These are phyloP conservation scores for Leptinotarsa undecemlineata DNA, from an alignment of 1,140 invertebrate species.

Conservation along the genomic window DNA sequence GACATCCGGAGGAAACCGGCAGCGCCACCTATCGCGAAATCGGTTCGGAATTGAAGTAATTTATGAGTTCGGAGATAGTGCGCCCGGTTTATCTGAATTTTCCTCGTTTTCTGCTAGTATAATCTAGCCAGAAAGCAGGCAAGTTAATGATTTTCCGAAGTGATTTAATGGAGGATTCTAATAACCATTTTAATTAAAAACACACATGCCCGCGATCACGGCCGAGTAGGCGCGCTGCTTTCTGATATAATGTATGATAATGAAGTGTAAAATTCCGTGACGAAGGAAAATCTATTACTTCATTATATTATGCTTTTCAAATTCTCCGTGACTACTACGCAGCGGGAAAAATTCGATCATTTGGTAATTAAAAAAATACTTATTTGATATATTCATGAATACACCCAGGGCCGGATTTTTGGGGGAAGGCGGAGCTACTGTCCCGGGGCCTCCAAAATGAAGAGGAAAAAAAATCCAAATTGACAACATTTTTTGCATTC, in stretches of 20 bases:
- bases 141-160: slow-evolving; percentile 6
- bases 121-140: neutral
- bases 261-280: neutral
- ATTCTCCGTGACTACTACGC: too few species aligned
- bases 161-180: neutral
- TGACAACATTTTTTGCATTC: too few species aligned
- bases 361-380: too few species aligned
- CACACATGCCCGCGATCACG: neutral
- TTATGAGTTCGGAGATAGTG: slow-evolving; percentile 21
- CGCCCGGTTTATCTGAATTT: slow-evolving; percentile 8
- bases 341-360: too few species aligned
- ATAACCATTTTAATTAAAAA: slow-evolving; percentile 9
- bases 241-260: neutral
- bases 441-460: too few species aligned
- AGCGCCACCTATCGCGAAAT: slow-evolving; percentile 33
- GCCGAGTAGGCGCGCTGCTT: neutral
- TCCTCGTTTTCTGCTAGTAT: slow-evolving; percentile 6
- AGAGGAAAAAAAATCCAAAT: too few species aligned
- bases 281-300: neutral
- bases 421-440: too few species aligned
- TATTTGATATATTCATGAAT: too few species aligned
- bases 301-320: too few species aligned
- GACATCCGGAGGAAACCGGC: slow-evolving; percentile 33
- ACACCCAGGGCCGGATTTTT: too few species aligned
- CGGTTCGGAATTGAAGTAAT: slow-evolving; percentile 34